Evolutionary conservation across 2,888 invertebrate species (phyloP), one percentile per base, ranked within the genome.

Genomic region (Arenicola marina): DNA sequence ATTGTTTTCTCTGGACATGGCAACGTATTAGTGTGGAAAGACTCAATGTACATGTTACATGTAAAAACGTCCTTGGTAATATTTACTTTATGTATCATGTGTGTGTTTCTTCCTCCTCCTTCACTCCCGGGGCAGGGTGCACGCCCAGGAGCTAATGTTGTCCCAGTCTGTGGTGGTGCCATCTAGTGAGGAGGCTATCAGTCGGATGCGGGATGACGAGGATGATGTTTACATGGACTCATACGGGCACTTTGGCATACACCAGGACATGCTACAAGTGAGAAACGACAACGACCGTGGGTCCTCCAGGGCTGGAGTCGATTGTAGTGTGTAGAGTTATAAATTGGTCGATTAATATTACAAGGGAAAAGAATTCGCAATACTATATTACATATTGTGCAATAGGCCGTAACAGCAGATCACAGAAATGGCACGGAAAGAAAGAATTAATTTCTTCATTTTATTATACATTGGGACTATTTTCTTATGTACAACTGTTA

Each of bases 231-330:
- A 87, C 71, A 86, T 87, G 72, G 82, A 79, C 53, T 91, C 92
- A 1, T 95, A 95, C 78, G 89, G 92, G 56, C 94, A 95, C 84
- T 93, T 92, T 84, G 89, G 90, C 28, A 95, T 95, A 76, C 97
- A 97, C 84, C 90, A 92, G 78, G 93, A 94, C 78, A 97, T 97
- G 97, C 86, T 97, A 43, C 67, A 81, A 79, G 83, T 92, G 85
- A 32, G 18, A 38, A 38, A 38, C n/a, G n/a, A n/a, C n/a, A n/a
- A n/a, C n/a, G n/a, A n/a, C n/a, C n/a, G n/a, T n/a, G n/a, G n/a
- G n/a, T n/a, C n/a, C n/a, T n/a, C n/a, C n/a, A n/a, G n/a, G n/a
- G n/a, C n/a, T n/a, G n/a, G n/a, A n/a, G n/a, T n/a, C n/a, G n/a
- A n/a, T n/a, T n/a, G n/a, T n/a, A n/a, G n/a, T n/a, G n/a, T n/a